Evolutionary conservation across 2,113 vertebrate genomes (phyloP), one percentile per base, ranked within the genome.

Genomic region (Chlamydotis undulata): DNA sequence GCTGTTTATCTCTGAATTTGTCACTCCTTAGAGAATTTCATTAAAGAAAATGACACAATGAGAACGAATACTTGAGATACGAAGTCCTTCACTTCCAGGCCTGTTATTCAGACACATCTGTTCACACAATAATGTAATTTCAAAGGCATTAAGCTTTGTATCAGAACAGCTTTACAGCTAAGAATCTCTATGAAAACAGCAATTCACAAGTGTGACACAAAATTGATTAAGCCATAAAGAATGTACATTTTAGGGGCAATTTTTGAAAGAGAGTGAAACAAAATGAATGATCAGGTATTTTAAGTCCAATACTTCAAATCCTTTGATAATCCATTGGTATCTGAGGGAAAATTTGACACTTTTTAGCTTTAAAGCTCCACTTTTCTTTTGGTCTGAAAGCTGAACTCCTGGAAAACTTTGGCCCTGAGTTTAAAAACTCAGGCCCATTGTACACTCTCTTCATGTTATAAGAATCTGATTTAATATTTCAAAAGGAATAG

Each of bases 1-100:
- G 80, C 49, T 96, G 60, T 94, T 97, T 95, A 79, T 91, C 79
- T 90, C 95, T 47, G 70, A 73, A 61, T 94, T 92, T 94, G 65
- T 87, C 45, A 61, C 25, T 95, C 89, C 87, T 91, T 89, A 76
- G 92, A 87, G 83, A 28, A 84, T 96, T 89, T 93, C 41, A 53
- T 89, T 92, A 85, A 93, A 84, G 79, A 64, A 91, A 95, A 75
- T 4, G 31, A 73, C 73, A 93, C 78, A 91, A 29, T 55, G 77
- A 78, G 65, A 92, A 87, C 0, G 0, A 82, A 73, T 64, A 61
- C 57, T 87, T 89, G 61, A 95, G 90, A 82, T 61, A 92, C 28
- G 53, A 89, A 84, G 65, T 70, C 50, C 31, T 92, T 53, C 26
- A 75, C 43, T 91, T 94, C 49, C 79, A 94, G 39, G 49, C 18